Evolutionary conservation across 2,888 invertebrate genomes (phyloP), one percentile per base, ranked within the genome.

Genomic region (Tachina grossa): DNA sequence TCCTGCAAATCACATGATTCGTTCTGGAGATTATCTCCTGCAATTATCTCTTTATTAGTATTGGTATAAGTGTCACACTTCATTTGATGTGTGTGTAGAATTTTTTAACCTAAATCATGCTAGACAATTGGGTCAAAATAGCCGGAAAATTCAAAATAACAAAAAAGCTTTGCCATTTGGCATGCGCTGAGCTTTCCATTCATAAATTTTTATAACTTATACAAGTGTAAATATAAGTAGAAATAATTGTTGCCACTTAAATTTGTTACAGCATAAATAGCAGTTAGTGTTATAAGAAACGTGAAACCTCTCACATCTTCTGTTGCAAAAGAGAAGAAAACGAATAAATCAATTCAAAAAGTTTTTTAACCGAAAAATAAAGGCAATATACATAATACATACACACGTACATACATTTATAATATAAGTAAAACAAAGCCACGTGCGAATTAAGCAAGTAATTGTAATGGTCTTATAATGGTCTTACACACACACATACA

Each of bases 161-260:
- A 57, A 55, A 39, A 72, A 72, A 83, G 59, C 65, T 83, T 53
- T 77, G 11, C 14, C 22, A 59, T 1, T 19, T 51, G 11, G 22
- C 83, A 72, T 78, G 83, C 77, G 83, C 59, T 31, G 66, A 78
- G 83, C 83, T 83, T 78, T 77, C 78, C 77, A 78, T 83, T 72
- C 77, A 72, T 78, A 51, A 71, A 51, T 45, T 66, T 10, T 6
- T 13, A 6, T 16, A 69, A 49, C 47, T 19, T 39, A 31, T 22
- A 47, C 41, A 55, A 49, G 11, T 19, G 14, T 63, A 31, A n/a
- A 31, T 57, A 1, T 39, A 78, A n/a, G n/a, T 8, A 4, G 9
- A 39, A 22, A 0, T 45, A 14, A 68, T 41, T 39, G 8, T 47
- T 53, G 43, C 5, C n/a, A 49, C 31, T 71, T 72, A 39, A 65